These are phyloP conservation scores for Teleiodes luculella DNA, from an alignment of 2,888 invertebrate genomes.

Conservation along the genomic window DNA sequence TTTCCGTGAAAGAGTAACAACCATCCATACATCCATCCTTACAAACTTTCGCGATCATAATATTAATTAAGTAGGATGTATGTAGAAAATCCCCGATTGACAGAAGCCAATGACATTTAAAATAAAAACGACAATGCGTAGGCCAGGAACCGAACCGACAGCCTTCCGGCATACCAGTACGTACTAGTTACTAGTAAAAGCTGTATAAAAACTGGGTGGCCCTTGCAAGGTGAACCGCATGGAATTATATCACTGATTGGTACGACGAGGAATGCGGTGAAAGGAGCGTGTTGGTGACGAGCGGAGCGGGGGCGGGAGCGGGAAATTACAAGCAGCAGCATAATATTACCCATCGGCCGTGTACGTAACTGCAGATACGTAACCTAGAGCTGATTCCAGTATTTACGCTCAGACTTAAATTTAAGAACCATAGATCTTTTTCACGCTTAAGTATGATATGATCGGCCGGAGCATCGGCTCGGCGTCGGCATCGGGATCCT, in stretches of 20 bases:
- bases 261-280: constrained; percentile 52
- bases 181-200: background rate
- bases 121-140: background rate
- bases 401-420: no score
- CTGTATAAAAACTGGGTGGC: constrained; percentile 28
- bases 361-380: no score
- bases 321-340: background rate
- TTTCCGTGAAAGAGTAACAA: no score
- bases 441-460: no score
- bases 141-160: background rate
- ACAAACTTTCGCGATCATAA: no score
- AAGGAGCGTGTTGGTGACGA: constrained; percentile 34
- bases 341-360: no score
- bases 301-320: constrained; percentile 28
- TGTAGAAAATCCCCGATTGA: background rate
- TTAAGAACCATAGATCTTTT: no score
- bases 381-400: no score
- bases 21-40: no score
- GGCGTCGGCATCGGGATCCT: no score
- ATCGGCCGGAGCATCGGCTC: no score
- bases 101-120: background rate
- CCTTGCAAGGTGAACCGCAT: constrained; percentile 33
- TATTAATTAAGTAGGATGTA: background rate
- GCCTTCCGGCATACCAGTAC: constrained; percentile 1
- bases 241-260: constrained; percentile 40